A percentile compares a stretch with the other conserved stretches of the same genome.
phyloP scores from a whole-genome alignment of 2,113 vertebrate genomes.

The Ammodytes marinus region DNA sequence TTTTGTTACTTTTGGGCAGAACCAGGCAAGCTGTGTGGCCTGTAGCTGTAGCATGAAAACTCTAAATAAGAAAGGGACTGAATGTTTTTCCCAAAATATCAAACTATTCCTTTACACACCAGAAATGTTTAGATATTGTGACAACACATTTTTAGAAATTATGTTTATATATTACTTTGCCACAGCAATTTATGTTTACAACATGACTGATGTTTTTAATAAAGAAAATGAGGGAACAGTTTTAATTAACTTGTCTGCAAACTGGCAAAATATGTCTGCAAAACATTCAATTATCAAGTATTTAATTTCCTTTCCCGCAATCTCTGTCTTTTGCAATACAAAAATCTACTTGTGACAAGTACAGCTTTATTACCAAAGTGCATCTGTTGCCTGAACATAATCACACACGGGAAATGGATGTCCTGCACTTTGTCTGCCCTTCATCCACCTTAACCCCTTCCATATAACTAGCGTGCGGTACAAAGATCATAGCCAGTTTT shows the following conservation, averaged over 20 bases:
- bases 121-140: background rate
- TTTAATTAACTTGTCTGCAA: background rate
- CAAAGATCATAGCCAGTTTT: background rate
- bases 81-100: background rate
- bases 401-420: no score
- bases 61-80: no score
- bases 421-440: background rate
- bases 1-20: no score
- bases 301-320: background rate
- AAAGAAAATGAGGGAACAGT: background rate
- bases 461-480: background rate
- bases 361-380: background rate
- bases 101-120: background rate
- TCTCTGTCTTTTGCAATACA: background rate
- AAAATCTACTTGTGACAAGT: background rate
- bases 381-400: background rate
- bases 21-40: no score
- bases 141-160: background rate
- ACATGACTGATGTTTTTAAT: background rate
- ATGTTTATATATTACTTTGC: background rate
- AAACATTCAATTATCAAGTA: background rate
- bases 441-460: background rate
- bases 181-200: background rate
- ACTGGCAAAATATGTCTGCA: background rate
- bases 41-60: no score